Percentiles rank a stretch among this genome's conserved stretches.
These are phyloP conservation scores for Cepphus grylle DNA, from an alignment of 2,113 vertebrate genomes.

Conservation along the genomic window DNA sequence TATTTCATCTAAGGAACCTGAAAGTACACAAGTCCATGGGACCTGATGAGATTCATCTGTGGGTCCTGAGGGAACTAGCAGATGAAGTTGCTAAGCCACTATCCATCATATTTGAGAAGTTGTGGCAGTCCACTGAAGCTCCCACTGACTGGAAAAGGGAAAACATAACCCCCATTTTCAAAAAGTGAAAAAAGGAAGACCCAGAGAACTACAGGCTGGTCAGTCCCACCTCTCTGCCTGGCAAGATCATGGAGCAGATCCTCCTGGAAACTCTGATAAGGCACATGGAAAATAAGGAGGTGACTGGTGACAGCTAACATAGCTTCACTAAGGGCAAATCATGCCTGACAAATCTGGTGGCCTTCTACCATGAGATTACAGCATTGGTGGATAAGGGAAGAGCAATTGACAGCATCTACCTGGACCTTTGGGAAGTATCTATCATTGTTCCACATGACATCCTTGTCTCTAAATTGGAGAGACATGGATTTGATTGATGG, in stretches of 20 bases:
- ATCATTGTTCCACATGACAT: not conserved
- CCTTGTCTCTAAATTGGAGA: not conserved
- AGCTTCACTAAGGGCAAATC: not conserved
- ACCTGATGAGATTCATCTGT: not conserved
- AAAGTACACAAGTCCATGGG: not conserved
- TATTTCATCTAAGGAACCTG: not conserved
- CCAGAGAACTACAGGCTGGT: not conserved
- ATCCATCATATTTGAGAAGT: not conserved
- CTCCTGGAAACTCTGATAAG: not conserved
- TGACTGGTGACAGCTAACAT: not conserved
- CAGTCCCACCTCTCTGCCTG: not conserved
- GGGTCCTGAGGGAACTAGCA: not conserved
- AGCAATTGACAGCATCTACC: not conserved
- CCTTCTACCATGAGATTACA: not conserved
- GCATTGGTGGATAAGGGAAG: not conserved
- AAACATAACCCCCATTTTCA: not conserved
- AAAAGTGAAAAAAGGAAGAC: not conserved
- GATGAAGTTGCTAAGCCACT: not conserved
- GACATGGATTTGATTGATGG: not conserved
- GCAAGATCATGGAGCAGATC: not conserved
- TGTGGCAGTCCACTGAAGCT: not conserved
- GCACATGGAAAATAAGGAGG: not conserved
- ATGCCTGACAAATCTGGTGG: not conserved
- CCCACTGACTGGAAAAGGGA: not conserved
- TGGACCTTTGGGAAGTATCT: not conserved